Evolutionary conservation across 2,888 invertebrate genomes (phyloP).

Genomic region (Girardia tigrina): DNA sequence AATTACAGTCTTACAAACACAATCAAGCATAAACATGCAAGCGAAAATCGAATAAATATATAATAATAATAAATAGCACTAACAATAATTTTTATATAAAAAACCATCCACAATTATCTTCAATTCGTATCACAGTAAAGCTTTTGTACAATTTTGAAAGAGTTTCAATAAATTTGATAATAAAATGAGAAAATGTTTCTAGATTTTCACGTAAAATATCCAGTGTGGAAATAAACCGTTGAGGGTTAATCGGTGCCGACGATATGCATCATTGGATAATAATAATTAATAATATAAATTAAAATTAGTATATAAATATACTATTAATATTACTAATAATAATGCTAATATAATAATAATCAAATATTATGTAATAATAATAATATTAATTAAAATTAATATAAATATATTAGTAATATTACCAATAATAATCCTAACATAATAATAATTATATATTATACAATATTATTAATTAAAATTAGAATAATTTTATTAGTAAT

Average conservation of each 20-base stretch:
- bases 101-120: not conserved
- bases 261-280: not conserved
- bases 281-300: no score
- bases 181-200: not conserved
- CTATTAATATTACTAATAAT: no score
- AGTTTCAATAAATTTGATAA: not conserved
- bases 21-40: not conserved
- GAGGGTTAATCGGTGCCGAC: not conserved
- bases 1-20: not conserved
- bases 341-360: no score
- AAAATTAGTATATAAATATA: no score
- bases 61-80: constrained; percentile 9
- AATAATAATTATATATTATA: no score
- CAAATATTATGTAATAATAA: no score
- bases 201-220: not conserved
- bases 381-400: no score
- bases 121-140: constrained; percentile 7
- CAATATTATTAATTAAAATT: no score
- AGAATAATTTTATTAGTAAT: no score
- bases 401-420: no score
- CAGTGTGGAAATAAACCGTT: not conserved
- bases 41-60: not conserved
- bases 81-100: not conserved
- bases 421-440: no score
- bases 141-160: constrained; percentile 15